phyloP scores from a whole-genome alignment of 2,888 invertebrate species.

The Eustalomyia histrio region DNA sequence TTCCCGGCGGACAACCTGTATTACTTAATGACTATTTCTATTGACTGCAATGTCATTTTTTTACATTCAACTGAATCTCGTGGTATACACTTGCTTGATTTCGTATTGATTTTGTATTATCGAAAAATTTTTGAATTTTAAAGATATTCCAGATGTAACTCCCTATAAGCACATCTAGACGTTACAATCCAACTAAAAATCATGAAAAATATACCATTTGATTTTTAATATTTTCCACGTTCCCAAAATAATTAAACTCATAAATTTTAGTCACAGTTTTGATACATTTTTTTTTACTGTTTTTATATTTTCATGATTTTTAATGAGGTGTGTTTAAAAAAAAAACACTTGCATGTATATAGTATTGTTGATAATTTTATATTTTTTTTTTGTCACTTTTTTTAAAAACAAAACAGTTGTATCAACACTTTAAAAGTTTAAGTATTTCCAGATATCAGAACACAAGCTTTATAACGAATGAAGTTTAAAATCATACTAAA shows the following conservation, averaged over 20 bases:
- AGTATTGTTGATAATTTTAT: slow-evolving; percentile 24
- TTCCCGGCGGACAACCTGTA: too few relatives aligned
- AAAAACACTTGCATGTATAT: slow-evolving; percentile 21
- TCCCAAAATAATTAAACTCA: neutral
- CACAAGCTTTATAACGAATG: slow-evolving; percentile 49
- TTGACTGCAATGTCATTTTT: too few relatives aligned
- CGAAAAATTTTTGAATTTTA: too few relatives aligned
- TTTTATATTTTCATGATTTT: neutral
- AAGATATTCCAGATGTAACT: too few relatives aligned
- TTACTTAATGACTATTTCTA: too few relatives aligned
- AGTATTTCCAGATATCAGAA: slow-evolving; percentile 43
- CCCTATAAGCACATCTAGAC: too few relatives aligned
- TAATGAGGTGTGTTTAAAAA: slow-evolving; percentile 17
- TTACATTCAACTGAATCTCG: too few relatives aligned
- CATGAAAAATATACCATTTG: neutral
- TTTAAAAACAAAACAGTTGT: slow-evolving; percentile 59
- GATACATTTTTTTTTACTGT: neutral
- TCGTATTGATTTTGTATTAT: too few relatives aligned
- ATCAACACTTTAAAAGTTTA: slow-evolving; percentile 35
- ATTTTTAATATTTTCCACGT: neutral
- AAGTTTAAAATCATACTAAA: slow-evolving; percentile 58
- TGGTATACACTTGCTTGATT: too few relatives aligned
- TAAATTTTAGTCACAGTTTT: neutral
- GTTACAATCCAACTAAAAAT: neutral
- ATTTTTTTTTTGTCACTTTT: neutral